Evolutionary conservation across 2,113 vertebrate genomes (phyloP).

Genomic region (Procavia capensis): DNA sequence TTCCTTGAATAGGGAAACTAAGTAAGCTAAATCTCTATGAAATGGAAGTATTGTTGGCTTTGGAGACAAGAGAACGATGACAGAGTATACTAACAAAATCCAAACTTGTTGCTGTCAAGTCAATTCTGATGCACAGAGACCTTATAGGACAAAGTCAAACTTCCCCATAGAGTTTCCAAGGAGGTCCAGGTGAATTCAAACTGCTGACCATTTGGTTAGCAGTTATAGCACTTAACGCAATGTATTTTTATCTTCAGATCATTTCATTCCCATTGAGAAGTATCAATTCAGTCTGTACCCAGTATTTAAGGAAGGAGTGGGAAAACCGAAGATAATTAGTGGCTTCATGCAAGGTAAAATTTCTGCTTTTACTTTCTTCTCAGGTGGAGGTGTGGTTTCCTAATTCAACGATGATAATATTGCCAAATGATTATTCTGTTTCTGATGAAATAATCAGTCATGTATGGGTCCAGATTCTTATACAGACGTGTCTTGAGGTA

Average conservation of each 20-base stretch:
- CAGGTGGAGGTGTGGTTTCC: not conserved
- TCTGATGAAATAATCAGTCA: not conserved
- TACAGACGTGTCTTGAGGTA: not conserved
- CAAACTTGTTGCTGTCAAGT: too few species aligned
- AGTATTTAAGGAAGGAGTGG: constrained; percentile 93
- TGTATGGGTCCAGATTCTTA: not conserved
- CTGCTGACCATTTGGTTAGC: too few species aligned
- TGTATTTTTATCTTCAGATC: constrained; percentile 86
- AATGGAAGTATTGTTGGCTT: not conserved
- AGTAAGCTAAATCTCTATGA: not conserved
- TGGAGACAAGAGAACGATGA: not conserved
- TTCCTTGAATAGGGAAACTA: not conserved
- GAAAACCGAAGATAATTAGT: constrained; percentile 85
- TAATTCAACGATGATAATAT: not conserved
- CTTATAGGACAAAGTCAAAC: too few species aligned
- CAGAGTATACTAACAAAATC: not conserved
- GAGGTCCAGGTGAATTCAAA: too few species aligned
- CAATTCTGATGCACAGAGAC: too few species aligned
- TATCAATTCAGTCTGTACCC: constrained; percentile 93
- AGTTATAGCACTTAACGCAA: too few species aligned
- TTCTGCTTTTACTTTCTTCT: constrained; percentile 31
- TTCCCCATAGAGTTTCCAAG: too few species aligned
- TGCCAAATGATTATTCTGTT: constrained; percentile 26
- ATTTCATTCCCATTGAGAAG: constrained; percentile 93
- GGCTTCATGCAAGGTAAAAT: constrained; percentile 88